Percentiles rank a stretch among this genome's conserved stretches.
These are phyloP conservation scores for Serinus canaria DNA, from an alignment of 2,113 vertebrate species.

Conservation along the genomic window DNA sequence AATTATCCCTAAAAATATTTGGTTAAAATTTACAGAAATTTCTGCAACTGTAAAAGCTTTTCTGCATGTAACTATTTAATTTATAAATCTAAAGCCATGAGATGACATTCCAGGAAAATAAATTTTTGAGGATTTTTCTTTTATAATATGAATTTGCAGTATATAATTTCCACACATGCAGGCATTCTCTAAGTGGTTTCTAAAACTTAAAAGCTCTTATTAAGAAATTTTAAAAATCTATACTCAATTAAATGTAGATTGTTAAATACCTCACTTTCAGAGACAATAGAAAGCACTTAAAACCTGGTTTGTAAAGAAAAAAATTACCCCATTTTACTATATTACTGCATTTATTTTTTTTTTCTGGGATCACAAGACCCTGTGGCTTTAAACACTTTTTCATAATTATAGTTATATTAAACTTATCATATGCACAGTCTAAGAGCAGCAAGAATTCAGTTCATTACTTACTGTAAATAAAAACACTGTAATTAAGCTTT, in stretches of 20 bases:
- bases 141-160: not conserved
- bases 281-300: not conserved
- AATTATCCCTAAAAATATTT: not conserved
- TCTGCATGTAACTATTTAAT: not conserved
- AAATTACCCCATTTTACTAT: rapidly evolving
- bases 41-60: not conserved
- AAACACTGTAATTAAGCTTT: not conserved
- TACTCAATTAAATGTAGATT: not conserved
- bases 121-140: not conserved
- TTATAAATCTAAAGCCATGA: not conserved
- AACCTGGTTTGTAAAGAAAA: not conserved
- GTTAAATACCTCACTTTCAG: not conserved
- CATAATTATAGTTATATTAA: not conserved
- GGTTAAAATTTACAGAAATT: not conserved
- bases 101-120: not conserved
- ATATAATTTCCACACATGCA: not conserved
- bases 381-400: not conserved
- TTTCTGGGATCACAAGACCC: not conserved
- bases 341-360: not conserved
- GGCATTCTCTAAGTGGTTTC: not conserved
- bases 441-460: not conserved
- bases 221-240: not conserved
- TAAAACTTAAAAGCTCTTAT: not conserved
- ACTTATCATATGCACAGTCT: not conserved
- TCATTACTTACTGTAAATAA: not conserved